Percentiles rank a stretch among this genome's conserved stretches.
phyloP scores from a whole-genome alignment of 2,888 invertebrate genomes.

The Drosophila putrida region DNA sequence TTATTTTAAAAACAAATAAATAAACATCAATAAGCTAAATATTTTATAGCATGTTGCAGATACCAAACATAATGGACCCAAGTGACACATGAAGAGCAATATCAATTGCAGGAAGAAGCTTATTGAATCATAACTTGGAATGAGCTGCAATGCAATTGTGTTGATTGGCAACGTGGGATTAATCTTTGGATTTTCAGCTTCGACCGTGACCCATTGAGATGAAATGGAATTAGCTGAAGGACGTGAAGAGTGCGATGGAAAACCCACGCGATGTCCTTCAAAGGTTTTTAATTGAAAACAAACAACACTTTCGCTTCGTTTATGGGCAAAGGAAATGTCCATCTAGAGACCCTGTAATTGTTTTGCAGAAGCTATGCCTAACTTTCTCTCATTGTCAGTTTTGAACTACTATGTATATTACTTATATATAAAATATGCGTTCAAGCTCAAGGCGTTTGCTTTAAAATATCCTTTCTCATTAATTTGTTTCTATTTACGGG shows the following conservation, averaged over 20 bases:
- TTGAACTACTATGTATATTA: too few relatives aligned
- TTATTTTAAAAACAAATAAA: too few relatives aligned
- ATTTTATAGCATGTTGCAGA: background rate
- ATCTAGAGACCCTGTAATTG: too few relatives aligned
- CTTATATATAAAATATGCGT: too few relatives aligned
- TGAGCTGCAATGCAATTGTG: conserved; percentile 36
- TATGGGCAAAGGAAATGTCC: conserved; percentile 11
- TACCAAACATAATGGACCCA: background rate
- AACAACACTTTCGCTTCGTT: conserved; percentile 64
- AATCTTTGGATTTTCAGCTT: conserved; percentile 17
- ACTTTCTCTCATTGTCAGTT: too few relatives aligned
- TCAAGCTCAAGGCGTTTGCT: too few relatives aligned
- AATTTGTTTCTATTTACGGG: too few relatives aligned
- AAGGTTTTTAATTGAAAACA: conserved; percentile 75
- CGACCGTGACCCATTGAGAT: conserved; percentile 18
- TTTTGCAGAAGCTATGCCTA: too few relatives aligned
- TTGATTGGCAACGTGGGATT: conserved; percentile 56
- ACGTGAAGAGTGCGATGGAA: too few relatives aligned
- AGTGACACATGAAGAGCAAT: background rate
- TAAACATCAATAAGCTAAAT: too few relatives aligned
- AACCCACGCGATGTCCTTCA: conserved; percentile 6
- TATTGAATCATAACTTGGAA: conserved; percentile 63
- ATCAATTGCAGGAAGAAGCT: conserved; percentile 10
- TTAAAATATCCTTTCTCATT: too few relatives aligned
- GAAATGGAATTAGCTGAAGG: conserved; percentile 32